These are phyloP conservation scores for Hemicentrotus pulcherrimus DNA, from an alignment of 35 echinoderm and acorn worm genomes.

Conservation along the genomic window DNA sequence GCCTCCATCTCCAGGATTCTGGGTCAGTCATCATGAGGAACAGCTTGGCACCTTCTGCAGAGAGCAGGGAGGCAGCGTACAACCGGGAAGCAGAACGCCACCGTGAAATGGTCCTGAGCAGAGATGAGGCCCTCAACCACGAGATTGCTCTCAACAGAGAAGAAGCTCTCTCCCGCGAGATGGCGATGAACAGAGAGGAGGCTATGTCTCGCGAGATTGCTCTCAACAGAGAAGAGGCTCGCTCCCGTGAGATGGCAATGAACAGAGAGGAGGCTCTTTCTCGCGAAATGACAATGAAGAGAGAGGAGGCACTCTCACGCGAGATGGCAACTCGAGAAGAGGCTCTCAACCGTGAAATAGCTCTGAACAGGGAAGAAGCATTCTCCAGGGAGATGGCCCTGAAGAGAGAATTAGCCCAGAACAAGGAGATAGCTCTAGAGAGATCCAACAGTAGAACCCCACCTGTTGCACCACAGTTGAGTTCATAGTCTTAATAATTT, in stretches of 20 bases:
- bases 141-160: slow-evolving; percentile 39
- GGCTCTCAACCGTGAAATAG: slow-evolving; percentile 15
- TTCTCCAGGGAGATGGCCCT: background rate
- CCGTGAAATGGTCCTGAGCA: slow-evolving; percentile 26
- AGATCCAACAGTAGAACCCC: slow-evolving; percentile 24
- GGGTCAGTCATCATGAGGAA: slow-evolving; percentile 40
- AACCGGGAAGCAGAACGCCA: slow-evolving; percentile 7
- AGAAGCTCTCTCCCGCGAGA: slow-evolving; percentile 33
- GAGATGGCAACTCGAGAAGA: slow-evolving; percentile 5
- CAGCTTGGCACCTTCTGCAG: slow-evolving; percentile 25
- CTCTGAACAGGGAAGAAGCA: background rate
- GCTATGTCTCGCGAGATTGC: background rate
- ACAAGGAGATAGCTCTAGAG: slow-evolving; percentile 24
- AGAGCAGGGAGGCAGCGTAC: slow-evolving; percentile 1
- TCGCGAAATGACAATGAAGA: background rate
- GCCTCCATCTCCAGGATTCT: slow-evolving; percentile 16
- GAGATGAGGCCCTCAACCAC: slow-evolving; percentile 40
- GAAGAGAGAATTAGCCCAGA: slow-evolving; percentile 10
- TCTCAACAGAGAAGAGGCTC: background rate
- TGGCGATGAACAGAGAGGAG: background rate
- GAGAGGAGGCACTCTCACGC: background rate
- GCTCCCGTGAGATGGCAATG: background rate
- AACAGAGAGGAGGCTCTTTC: slow-evolving; percentile 15
- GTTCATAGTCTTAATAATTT: slow-evolving; percentile 1
- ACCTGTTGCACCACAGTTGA: slow-evolving; percentile 31